phyloP scores from a whole-genome alignment of 92 coral and sea anemone genomes.

The Hydrozoanthus gracilis region DNA sequence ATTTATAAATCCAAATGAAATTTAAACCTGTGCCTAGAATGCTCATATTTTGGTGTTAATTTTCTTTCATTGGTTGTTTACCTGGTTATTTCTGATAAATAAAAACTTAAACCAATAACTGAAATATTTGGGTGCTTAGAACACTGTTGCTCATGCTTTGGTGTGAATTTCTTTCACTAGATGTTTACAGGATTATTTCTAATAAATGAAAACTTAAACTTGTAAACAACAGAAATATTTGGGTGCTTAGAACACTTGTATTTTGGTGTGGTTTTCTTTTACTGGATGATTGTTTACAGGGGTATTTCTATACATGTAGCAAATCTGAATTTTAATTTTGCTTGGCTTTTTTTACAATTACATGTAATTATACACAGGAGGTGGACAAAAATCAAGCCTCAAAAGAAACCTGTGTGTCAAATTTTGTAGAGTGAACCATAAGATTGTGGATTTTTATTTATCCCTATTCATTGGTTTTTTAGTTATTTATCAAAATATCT shows the following conservation, averaged over 20 bases:
- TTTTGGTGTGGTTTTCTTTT: conserved; percentile 15
- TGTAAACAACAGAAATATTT: conserved; percentile 13
- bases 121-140: conserved; percentile 10
- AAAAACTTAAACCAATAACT: conserved; percentile 11
- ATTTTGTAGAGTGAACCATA: conserved; percentile 15
- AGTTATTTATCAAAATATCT: conserved; percentile 8
- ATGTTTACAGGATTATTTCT: conserved; percentile 15
- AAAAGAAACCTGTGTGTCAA: conserved; percentile 13
- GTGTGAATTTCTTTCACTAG: conserved; percentile 10
- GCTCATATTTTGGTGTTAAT: conserved; percentile 10
- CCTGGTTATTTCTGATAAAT: conserved; percentile 9
- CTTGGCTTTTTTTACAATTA: conserved; percentile 13
- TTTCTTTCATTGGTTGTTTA: conserved; percentile 13
- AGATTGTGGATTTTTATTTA: conserved; percentile 14
- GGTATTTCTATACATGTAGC: conserved; percentile 4
- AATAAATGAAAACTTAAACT: conserved; percentile 6
- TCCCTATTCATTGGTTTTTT: conserved; percentile 12
- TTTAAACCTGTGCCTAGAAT: conserved; percentile 5
- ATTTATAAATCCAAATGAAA: conserved; percentile 5
- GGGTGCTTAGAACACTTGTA: conserved; percentile 5
- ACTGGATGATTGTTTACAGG: conserved; percentile 6
- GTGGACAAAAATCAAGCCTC: conserved; percentile 16
- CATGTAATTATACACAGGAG: conserved; percentile 5
- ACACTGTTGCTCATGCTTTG: conserved; percentile 12
- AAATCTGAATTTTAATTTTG: conserved; percentile 11